Evolutionary conservation across 2,888 invertebrate genomes (phyloP).

Genomic region (Vanessa cardui): DNA sequence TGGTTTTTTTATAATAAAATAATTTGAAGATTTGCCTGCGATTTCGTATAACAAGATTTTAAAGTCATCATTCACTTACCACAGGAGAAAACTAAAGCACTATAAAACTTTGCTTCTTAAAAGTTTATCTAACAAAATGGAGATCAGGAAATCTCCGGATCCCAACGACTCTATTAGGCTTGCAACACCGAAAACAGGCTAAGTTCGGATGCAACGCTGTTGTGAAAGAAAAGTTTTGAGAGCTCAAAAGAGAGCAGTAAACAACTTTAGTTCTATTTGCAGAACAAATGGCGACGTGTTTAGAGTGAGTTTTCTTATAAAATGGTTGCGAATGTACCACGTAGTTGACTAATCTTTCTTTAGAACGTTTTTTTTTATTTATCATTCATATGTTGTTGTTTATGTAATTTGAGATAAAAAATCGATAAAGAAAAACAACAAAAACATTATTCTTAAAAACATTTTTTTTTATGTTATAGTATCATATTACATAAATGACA

Average conservation of each 20-base stretch:
- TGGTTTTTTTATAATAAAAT: background rate
- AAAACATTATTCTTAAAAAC: too few relatives aligned
- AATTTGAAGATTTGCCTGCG: background rate
- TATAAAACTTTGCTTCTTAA: constrained; percentile 34
- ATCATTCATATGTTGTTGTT: too few relatives aligned
- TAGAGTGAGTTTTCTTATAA: constrained; percentile 15
- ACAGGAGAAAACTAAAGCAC: constrained; percentile 29
- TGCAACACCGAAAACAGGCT: constrained; percentile 34
- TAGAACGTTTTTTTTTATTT: constrained; percentile 8
- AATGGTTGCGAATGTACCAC: constrained; percentile 2
- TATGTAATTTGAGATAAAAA: too few relatives aligned
- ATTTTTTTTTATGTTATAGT: too few relatives aligned
- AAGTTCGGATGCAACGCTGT: constrained; percentile 38
- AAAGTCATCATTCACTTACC: constrained; percentile 15
- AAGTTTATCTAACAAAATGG: constrained; percentile 34
- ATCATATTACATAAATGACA: too few relatives aligned
- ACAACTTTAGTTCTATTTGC: constrained; percentile 70
- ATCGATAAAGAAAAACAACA: too few relatives aligned
- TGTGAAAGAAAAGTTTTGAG: constrained; percentile 42
- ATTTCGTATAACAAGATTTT: background rate
- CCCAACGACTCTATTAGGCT: constrained; percentile 34
- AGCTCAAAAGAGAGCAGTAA: constrained; percentile 59
- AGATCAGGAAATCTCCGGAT: constrained; percentile 26
- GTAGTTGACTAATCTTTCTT: background rate
- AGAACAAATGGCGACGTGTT: constrained; percentile 60